phyloP scores from a whole-genome alignment of 2,113 vertebrate species.

The Seriola rivoliana region DNA sequence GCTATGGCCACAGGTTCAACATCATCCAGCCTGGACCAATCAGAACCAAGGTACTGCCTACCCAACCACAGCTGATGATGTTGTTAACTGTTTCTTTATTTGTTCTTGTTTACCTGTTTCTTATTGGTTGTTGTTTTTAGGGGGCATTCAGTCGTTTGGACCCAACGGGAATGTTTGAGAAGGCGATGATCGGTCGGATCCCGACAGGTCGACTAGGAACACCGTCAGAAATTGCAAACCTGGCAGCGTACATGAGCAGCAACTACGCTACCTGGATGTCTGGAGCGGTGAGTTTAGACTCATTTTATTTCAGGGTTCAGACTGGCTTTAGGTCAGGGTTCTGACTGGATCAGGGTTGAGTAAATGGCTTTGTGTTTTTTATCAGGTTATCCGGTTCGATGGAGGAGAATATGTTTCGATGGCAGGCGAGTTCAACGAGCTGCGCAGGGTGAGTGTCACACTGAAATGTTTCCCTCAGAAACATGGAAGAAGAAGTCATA shows the following conservation, averaged over 20 bases:
- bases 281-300: constrained; percentile 89
- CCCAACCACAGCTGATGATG: neutral
- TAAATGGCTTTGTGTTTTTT: constrained; percentile 4
- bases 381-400: constrained; percentile 92
- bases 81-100: neutral
- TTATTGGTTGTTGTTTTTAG: constrained; percentile 74
- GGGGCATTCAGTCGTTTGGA: constrained; percentile 96
- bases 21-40: constrained; percentile 98
- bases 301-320: constrained; percentile 66
- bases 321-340: constrained; percentile 67
- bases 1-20: constrained; percentile 96
- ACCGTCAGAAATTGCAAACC: constrained; percentile 91
- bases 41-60: constrained; percentile 90
- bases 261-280: constrained; percentile 94
- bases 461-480: neutral
- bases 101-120: neutral
- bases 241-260: constrained; percentile 93
- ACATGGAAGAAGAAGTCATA: too few species aligned
- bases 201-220: constrained; percentile 92
- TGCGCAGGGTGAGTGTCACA: constrained; percentile 84
- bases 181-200: constrained; percentile 82
- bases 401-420: constrained; percentile 93
- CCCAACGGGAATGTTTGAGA: constrained; percentile 89
- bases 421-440: constrained; percentile 93
- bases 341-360: neutral